Evolutionary conservation across 2,888 invertebrate genomes (phyloP).

Genomic region (Dendrolimus pini): DNA sequence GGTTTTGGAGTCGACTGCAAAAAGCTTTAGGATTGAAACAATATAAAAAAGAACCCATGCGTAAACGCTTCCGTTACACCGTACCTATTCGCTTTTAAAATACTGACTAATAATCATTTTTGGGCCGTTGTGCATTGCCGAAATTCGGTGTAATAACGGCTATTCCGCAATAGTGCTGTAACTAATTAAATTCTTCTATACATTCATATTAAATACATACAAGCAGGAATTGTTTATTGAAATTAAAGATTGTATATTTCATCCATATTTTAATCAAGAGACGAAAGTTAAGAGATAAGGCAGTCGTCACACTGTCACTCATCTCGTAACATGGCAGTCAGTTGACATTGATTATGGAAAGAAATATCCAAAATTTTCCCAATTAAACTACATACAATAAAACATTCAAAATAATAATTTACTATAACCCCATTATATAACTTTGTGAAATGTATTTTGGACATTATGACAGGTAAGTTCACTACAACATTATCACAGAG

Average conservation of each 20-base stretch:
- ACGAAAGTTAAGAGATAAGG: background rate
- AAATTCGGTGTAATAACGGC: constrained; percentile 9
- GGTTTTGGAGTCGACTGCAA: constrained; percentile 28
- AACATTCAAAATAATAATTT: too few relatives aligned
- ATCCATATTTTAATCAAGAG: background rate
- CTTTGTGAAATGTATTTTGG: background rate
- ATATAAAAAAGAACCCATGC: constrained; percentile 34
- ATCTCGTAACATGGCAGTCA: background rate
- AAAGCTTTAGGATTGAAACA: constrained; percentile 48
- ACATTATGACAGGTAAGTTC: too few relatives aligned
- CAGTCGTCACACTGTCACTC: background rate
- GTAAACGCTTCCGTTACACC: constrained; percentile 12
- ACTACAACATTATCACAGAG: too few relatives aligned
- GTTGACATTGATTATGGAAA: too few relatives aligned
- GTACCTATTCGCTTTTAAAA: constrained; percentile 19
- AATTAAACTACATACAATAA: too few relatives aligned
- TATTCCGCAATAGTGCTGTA: too few relatives aligned
- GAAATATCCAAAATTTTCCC: too few relatives aligned
- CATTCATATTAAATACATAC: too few relatives aligned
- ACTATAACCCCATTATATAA: background rate
- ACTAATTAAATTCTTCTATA: too few relatives aligned
- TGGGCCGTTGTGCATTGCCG: constrained; percentile 12
- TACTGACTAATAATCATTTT: constrained; percentile 21
- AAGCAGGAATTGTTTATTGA: background rate
- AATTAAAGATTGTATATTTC: constrained; percentile 9